Percentiles rank a stretch among this genome's conserved stretches.
Conservation (phyloP, 2,113 vertebrate genomes). For the Prionailurus viverrinus region DNA sequence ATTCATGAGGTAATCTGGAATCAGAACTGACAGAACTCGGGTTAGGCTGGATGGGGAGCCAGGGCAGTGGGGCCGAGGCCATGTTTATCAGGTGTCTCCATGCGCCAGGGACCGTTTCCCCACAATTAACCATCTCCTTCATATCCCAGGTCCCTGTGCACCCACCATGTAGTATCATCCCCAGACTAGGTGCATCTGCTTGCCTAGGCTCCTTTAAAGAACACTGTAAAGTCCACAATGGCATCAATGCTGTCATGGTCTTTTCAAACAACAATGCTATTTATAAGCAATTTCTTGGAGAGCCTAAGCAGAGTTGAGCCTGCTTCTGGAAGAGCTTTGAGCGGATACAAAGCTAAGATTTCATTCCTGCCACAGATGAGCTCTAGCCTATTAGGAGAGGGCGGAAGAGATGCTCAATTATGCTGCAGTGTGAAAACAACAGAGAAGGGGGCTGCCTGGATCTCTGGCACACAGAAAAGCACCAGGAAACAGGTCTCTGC, state of each 20-base stretch:
- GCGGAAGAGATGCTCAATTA: neutral
- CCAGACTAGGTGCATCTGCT: neutral
- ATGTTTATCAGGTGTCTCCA: neutral
- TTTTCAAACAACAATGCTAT: neutral
- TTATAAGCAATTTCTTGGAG: neutral
- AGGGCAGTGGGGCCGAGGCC: fast-evolving
- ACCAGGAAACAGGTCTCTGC: neutral
- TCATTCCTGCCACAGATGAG: conserved; percentile 53
- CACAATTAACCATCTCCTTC: neutral
- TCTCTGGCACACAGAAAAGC: no score
- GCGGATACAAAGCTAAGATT: neutral
- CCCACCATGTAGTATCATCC: fast-evolving
- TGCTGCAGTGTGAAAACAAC: fast-evolving
- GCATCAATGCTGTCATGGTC: fast-evolving
- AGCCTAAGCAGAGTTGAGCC: neutral
- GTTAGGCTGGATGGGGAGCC: neutral
- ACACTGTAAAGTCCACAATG: neutral
- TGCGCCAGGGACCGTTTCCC: neutral
- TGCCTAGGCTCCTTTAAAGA: neutral
- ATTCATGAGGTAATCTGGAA: neutral
- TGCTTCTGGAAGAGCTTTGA: conserved; percentile 31
- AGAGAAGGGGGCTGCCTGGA: neutral
- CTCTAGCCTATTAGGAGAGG: conserved; percentile 16
- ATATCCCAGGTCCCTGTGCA: fast-evolving
- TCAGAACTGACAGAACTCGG: fast-evolving